A percentile compares a stretch with the other conserved stretches of the same genome.
phyloP scores from a whole-genome alignment of 2,888 invertebrate species.

The Megalurothrips usitatus region DNA sequence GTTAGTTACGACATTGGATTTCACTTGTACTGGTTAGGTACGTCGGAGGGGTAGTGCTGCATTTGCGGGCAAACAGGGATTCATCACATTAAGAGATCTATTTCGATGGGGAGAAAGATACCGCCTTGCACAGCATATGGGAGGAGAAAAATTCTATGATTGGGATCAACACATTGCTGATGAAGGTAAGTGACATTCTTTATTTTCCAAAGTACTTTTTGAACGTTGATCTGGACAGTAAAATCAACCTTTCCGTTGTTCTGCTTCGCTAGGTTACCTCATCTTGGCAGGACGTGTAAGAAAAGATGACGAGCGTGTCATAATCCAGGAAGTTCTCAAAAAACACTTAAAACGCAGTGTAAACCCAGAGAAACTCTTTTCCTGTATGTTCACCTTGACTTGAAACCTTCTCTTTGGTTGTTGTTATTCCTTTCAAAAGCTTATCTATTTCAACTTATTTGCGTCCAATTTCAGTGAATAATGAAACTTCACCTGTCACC shows the following conservation, averaged over 20 bases:
- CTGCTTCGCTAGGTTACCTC: constrained; percentile 61
- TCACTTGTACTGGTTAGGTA: constrained; percentile 41
- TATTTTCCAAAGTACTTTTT: too few relatives aligned
- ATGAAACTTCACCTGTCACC: constrained; percentile 70
- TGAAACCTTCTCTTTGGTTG: constrained; percentile 29
- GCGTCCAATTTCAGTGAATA: constrained; percentile 40
- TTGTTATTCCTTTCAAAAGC: constrained; percentile 19
- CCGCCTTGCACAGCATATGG: constrained; percentile 61
- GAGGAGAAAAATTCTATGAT: constrained; percentile 67
- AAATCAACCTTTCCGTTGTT: constrained; percentile 27
- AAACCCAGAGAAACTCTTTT: constrained; percentile 65
- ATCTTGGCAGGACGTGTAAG: constrained; percentile 90
- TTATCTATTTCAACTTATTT: neutral
- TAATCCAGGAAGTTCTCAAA: constrained; percentile 73
- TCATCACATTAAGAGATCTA: constrained; percentile 90
- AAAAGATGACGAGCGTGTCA: constrained; percentile 70
- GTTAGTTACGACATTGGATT: constrained; percentile 6
- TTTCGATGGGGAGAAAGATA: constrained; percentile 97
- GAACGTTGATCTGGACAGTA: too few relatives aligned
- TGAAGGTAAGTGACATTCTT: constrained; percentile 64
- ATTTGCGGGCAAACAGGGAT: constrained; percentile 84
- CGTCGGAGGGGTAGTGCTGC: constrained; percentile 78
- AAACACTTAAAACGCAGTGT: constrained; percentile 76
- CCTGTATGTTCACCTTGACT: constrained; percentile 46
- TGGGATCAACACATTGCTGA: constrained; percentile 97